Evolutionary conservation across 2,113 vertebrate species (phyloP).

Genomic region (Loxodonta africana): DNA sequence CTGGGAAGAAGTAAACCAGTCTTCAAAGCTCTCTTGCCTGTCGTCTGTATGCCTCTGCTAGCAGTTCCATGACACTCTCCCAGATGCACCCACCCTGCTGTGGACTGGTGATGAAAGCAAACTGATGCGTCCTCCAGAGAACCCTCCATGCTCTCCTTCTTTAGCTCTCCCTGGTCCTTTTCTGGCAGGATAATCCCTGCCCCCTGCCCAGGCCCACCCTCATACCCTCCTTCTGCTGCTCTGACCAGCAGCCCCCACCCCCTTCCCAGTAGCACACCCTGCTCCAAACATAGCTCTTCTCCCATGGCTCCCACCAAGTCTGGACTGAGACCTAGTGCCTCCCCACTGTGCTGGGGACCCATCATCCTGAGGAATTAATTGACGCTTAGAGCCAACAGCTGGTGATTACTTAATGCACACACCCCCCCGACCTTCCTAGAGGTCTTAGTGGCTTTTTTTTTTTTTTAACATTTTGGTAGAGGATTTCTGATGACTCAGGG

Average conservation of each 20-base stretch:
- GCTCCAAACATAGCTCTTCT: neutral
- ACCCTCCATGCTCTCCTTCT: neutral
- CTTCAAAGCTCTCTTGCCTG: no score
- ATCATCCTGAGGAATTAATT: neutral
- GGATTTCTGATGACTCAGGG: neutral
- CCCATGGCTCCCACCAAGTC: neutral
- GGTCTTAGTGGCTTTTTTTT: no score
- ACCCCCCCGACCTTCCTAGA: no score
- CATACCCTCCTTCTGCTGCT: neutral
- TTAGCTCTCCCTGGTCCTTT: neutral
- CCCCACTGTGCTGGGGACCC: neutral
- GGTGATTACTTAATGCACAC: neutral
- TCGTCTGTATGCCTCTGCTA: neutral
- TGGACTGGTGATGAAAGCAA: neutral
- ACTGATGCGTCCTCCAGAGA: rapidly evolving
- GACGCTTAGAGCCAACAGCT: neutral
- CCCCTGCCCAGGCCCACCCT: neutral
- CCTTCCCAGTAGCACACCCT: no score
- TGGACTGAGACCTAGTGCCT: neutral
- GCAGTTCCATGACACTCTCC: neutral
- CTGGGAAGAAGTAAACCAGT: neutral
- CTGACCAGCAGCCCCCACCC: no score
- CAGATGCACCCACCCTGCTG: neutral
- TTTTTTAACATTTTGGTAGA: neutral
- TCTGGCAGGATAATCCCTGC: neutral